These are phyloP conservation scores for Zaprionus gabonicus DNA, from an alignment of 1,140 invertebrate species.

Conservation along the genomic window DNA sequence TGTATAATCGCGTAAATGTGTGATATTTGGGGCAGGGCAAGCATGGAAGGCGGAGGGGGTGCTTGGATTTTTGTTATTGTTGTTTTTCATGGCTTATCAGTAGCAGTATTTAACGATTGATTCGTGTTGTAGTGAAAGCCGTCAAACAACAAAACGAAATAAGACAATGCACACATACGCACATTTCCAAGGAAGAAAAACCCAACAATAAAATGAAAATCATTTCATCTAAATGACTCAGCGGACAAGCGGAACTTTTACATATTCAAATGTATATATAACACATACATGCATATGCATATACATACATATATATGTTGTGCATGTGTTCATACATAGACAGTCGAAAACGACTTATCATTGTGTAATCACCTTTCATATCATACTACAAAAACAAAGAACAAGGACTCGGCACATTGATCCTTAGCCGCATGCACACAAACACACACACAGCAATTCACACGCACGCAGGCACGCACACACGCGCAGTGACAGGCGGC, in stretches of 20 bases:
- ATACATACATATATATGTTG: conserved; percentile 3
- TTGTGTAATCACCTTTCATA: conserved; percentile 62
- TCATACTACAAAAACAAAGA: conserved; percentile 8
- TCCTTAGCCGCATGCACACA: conserved; percentile 17
- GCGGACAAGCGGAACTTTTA: conserved; percentile 25
- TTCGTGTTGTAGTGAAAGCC: conserved; percentile 34
- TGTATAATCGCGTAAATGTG: conserved; percentile 51
- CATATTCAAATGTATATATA: conserved; percentile 12
- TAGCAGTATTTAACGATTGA: conserved; percentile 26
- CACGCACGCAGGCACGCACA: conserved; percentile 14
- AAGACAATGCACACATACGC: conserved; percentile 11
- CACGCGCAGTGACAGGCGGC: conserved; percentile 22
- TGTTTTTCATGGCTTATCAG: conserved; percentile 37
- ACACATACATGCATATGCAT: conserved; percentile 4
- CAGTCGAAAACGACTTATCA: conserved; percentile 14
- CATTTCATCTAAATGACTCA: conserved; percentile 42
- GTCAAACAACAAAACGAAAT: conserved; percentile 38
- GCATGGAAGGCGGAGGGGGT: not conserved
- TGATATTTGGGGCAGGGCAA: conserved; percentile 28
- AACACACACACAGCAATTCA: conserved; percentile 2
- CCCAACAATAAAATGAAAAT: conserved; percentile 14
- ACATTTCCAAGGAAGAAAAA: conserved; percentile 6
- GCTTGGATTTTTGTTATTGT: conserved; percentile 11
- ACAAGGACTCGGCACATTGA: conserved; percentile 31
- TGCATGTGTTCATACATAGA: conserved; percentile 1